A percentile compares a stretch with the other conserved stretches of the same genome.
phyloP scores from a whole-genome alignment of 2,888 invertebrate species.

The Andrena bicolor region DNA sequence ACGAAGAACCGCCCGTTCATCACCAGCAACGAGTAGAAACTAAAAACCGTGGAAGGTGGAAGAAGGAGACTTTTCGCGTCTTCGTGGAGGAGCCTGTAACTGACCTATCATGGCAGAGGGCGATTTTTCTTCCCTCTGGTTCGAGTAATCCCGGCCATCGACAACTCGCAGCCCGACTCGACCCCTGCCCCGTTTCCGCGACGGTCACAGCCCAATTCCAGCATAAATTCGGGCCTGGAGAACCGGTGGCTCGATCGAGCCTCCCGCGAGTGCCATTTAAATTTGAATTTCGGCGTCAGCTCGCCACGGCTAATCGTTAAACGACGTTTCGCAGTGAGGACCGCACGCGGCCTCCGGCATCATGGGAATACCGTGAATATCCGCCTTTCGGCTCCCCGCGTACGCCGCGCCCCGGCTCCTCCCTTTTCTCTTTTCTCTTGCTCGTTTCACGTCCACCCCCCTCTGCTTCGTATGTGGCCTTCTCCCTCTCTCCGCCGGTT shows the following conservation, averaged over 20 bases:
- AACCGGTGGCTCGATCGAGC: slow-evolving; percentile 44
- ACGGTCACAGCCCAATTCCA: slow-evolving; percentile 50
- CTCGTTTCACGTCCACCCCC: no score
- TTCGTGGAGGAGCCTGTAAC: background rate
- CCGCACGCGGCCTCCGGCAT: slow-evolving; percentile 51
- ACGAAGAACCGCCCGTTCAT: background rate
- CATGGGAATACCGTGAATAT: slow-evolving; percentile 61
- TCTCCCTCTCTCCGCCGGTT: background rate
- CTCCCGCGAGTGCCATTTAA: slow-evolving; percentile 73
- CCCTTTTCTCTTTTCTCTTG: slow-evolving; percentile 6
- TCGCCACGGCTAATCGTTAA: slow-evolving; percentile 76
- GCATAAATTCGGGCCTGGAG: slow-evolving; percentile 61
- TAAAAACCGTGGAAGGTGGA: background rate
- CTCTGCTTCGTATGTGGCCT: background rate
- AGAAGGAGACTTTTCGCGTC: background rate
- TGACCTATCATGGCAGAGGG: background rate
- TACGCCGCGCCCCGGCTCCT: background rate
- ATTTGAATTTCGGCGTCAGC: slow-evolving; percentile 74
- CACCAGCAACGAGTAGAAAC: background rate
- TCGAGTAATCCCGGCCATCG: slow-evolving; percentile 2
- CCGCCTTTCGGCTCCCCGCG: slow-evolving; percentile 43
- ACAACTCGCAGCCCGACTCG: background rate
- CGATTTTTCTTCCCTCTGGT: background rate
- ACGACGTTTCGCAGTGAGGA: slow-evolving; percentile 72
- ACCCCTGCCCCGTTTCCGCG: slow-evolving; percentile 10